Evolutionary conservation across 2,888 invertebrate genomes (phyloP), one percentile per base, ranked within the genome.

Genomic region (Sialis fuliginosa): DNA sequence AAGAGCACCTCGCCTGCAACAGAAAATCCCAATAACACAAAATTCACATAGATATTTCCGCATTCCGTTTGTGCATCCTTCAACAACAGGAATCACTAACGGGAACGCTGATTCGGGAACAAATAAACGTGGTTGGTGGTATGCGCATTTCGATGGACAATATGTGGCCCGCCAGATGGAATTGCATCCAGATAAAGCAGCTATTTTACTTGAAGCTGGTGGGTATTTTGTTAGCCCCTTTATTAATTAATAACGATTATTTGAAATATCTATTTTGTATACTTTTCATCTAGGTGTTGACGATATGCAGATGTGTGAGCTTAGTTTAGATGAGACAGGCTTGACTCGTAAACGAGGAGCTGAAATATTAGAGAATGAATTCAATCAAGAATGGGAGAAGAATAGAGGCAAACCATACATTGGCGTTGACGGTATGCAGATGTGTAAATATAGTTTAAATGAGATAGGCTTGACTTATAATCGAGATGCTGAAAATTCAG

Each of bases 221-320:
- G 57, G 1, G 13, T 6, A 22, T 22, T 22, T 22, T 2, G 22
- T 22, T 22, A 4, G 4, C 22, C 22, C 22, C 22, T 22, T 22
- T 2, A 22, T 22, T 22, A 22, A 22, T 22, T 22, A 22, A 22
- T 22, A 22, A 22, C 4, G 22, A 22, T 35, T 8, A 35, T 9
- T 35, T 35, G 35, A 44, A 22, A 39, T 42, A 34, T 8, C 32
- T 9, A 42, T 48, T 42, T 40, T 34, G 6, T 22, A 22, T 22
- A 22, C 22, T 22, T 22, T 22, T 48, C 44, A 60, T 60, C 10
- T 65, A 89, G 95, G 96, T 47, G 78, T 84, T 52, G 95, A 97
- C 66, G 97, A 97, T 65, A 89, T 97, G 88, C 90, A 95, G 68
- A 97, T 97, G 97, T 96, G 96, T 63, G 96, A 97, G 66, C 69